Conservation (phyloP, 2,113 vertebrate species). For the Tachysurus fulvidraco region DNA sequence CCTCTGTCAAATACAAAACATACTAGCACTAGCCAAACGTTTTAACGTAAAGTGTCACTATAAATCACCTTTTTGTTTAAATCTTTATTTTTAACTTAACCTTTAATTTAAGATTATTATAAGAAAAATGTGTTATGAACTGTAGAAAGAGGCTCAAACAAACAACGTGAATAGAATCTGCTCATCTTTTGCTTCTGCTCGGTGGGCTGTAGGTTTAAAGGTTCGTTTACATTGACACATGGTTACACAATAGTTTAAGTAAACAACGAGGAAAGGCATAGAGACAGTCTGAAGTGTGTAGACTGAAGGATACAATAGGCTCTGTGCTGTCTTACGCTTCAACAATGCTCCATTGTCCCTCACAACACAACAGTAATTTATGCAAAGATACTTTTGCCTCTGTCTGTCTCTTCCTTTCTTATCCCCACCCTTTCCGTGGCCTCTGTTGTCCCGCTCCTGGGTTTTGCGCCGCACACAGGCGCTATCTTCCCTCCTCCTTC, state of each 20-base stretch:
- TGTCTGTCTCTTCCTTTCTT: slow-evolving; percentile 58
- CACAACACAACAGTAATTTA: slow-evolving; percentile 72
- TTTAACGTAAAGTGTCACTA: background rate
- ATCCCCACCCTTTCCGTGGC: slow-evolving; percentile 46
- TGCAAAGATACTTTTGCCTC: slow-evolving; percentile 72
- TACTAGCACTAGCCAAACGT: background rate
- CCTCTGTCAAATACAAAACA: background rate
- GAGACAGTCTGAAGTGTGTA: slow-evolving; percentile 29
- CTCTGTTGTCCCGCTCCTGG: slow-evolving; percentile 59
- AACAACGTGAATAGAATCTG: slow-evolving; percentile 30
- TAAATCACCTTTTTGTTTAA: background rate
- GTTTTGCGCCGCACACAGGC: background rate
- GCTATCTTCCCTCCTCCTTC: slow-evolving; percentile 43
- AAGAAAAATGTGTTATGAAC: background rate
- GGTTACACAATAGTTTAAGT: slow-evolving; percentile 39
- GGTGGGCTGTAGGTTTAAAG: slow-evolving; percentile 27
- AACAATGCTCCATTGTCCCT: slow-evolving; percentile 75
- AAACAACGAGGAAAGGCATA: slow-evolving; percentile 37
- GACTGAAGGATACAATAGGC: slow-evolving; percentile 45
- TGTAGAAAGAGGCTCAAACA: slow-evolving; percentile 3
- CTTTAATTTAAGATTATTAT: background rate
- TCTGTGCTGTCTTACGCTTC: slow-evolving; percentile 58
- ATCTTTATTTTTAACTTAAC: background rate
- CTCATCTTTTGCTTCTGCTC: slow-evolving; percentile 31
- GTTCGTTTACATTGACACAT: slow-evolving; percentile 44